Conservation (phyloP, 2,888 invertebrate species). For the Diaphora mendica region DNA sequence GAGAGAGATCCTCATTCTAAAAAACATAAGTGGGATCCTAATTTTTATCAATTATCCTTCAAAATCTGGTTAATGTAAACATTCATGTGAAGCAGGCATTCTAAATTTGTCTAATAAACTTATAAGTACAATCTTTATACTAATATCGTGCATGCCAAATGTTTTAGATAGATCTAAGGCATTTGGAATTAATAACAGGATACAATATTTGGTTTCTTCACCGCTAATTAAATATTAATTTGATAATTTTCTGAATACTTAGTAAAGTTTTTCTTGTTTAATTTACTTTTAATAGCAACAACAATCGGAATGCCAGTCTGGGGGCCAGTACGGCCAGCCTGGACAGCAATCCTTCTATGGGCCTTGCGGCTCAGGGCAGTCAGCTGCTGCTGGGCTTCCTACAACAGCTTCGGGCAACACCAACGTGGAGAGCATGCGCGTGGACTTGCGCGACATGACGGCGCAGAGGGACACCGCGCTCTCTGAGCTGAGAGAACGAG, state of each 20-base stretch:
- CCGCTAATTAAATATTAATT: too few relatives aligned
- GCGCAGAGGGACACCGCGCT: conserved; percentile 74
- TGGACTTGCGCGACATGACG: conserved; percentile 74
- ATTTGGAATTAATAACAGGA: too few relatives aligned
- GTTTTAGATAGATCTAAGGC: too few relatives aligned
- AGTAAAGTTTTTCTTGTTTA: not conserved
- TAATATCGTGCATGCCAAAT: too few relatives aligned
- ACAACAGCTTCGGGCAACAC: conserved; percentile 20
- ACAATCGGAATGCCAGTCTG: conserved; percentile 18
- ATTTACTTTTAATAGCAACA: conserved; percentile 8
- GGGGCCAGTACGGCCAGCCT: conserved; percentile 12
- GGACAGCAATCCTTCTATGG: conserved; percentile 36
- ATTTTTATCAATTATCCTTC: too few relatives aligned
- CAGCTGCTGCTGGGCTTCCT: conserved; percentile 16
- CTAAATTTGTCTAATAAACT: too few relatives aligned
- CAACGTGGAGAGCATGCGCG: conserved; percentile 68
- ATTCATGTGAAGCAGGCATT: too few relatives aligned
- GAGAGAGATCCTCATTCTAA: too few relatives aligned
- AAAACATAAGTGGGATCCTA: too few relatives aligned
- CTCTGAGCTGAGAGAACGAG: conserved; percentile 80
- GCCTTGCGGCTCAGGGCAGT: conserved; percentile 13
- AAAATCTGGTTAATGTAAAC: too few relatives aligned
- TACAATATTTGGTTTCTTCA: too few relatives aligned
- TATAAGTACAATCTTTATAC: too few relatives aligned
- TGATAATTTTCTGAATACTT: not conserved